A percentile compares a stretch with the other conserved stretches of the same genome.
phyloP scores from a whole-genome alignment of 2,888 invertebrate genomes.

The Hoplodrina ambigua region DNA sequence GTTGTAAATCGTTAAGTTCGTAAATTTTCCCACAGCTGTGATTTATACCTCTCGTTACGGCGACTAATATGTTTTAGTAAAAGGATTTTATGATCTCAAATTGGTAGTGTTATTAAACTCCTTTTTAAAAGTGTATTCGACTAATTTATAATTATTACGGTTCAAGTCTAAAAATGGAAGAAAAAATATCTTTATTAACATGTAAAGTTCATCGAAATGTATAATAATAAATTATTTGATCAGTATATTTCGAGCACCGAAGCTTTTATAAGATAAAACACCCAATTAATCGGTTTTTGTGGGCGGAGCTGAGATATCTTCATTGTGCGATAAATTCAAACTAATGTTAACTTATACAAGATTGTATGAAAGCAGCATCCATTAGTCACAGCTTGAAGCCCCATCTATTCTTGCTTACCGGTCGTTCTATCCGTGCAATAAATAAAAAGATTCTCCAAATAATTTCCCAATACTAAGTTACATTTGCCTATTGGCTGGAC shows the following conservation, averaged over 20 bases:
- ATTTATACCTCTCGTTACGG: constrained; percentile 64
- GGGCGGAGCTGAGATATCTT: constrained; percentile 84
- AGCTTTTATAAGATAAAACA: constrained; percentile 75
- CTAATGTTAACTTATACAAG: constrained; percentile 82
- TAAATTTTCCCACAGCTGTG: constrained; percentile 67
- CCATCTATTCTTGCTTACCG: constrained; percentile 82
- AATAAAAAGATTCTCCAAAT: constrained; percentile 82
- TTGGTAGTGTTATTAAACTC: constrained; percentile 39
- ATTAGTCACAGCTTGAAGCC: constrained; percentile 87
- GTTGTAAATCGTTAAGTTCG: constrained; percentile 73
- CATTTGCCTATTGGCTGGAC: constrained; percentile 49
- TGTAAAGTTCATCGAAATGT: constrained; percentile 63
- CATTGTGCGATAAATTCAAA: constrained; percentile 85
- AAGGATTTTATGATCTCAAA: constrained; percentile 50
- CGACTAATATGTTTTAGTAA: constrained; percentile 50
- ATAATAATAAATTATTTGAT: constrained; percentile 77
- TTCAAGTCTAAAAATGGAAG: constrained; percentile 22
- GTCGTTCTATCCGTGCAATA: constrained; percentile 76
- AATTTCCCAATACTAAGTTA: constrained; percentile 73
- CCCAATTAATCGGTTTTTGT: constrained; percentile 78
- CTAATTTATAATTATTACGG: constrained; percentile 55
- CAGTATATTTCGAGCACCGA: constrained; percentile 69
- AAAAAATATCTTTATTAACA: constrained; percentile 67
- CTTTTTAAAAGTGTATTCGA: constrained; percentile 39
- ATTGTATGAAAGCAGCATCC: constrained; percentile 75